A percentile compares a stretch with the other conserved stretches of the same genome.
phyloP scores from a whole-genome alignment of 2,888 invertebrate genomes.

The Parnassius apollo region DNA sequence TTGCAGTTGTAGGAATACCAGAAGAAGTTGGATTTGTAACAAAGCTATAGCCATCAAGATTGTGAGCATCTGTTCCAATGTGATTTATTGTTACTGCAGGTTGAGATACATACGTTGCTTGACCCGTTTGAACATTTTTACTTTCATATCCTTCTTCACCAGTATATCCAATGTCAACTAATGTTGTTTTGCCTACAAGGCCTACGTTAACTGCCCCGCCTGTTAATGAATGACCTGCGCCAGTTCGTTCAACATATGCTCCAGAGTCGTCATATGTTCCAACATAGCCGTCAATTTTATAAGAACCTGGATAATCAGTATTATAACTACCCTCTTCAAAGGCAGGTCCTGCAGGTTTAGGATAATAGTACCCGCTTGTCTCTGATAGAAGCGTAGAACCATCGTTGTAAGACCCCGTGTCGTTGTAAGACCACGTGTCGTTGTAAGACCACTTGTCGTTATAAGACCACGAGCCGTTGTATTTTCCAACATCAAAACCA shows the following conservation, averaged over 20 bases:
- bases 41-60: constrained; percentile 59
- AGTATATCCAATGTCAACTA: constrained; percentile 60
- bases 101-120: constrained; percentile 54
- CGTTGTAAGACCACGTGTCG: constrained; percentile 17
- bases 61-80: constrained; percentile 59
- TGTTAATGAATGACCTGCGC: constrained; percentile 64
- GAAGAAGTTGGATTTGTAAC: constrained; percentile 70
- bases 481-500: constrained; percentile 46
- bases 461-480: constrained; percentile 41
- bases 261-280: constrained; percentile 47
- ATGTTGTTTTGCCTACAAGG: constrained; percentile 72
- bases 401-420: constrained; percentile 18
- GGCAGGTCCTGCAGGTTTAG: constrained; percentile 34
- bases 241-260: constrained; percentile 49
- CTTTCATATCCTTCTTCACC: constrained; percentile 46
- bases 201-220: constrained; percentile 75
- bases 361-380: constrained; percentile 35
- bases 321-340: constrained; percentile 35
- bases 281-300: constrained; percentile 31
- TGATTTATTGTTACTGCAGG: constrained; percentile 67
- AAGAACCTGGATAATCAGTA: constrained; percentile 36
- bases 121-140: constrained; percentile 39
- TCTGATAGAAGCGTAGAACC: constrained; percentile 14
- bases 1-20: constrained; percentile 67
- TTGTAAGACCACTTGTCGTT: constrained; percentile 27